A percentile compares a stretch with the other conserved stretches of the same genome.
Evolutionary conservation across 1,140 invertebrate species (phyloP).

Genomic region (Phthorimaea operculella): DNA sequence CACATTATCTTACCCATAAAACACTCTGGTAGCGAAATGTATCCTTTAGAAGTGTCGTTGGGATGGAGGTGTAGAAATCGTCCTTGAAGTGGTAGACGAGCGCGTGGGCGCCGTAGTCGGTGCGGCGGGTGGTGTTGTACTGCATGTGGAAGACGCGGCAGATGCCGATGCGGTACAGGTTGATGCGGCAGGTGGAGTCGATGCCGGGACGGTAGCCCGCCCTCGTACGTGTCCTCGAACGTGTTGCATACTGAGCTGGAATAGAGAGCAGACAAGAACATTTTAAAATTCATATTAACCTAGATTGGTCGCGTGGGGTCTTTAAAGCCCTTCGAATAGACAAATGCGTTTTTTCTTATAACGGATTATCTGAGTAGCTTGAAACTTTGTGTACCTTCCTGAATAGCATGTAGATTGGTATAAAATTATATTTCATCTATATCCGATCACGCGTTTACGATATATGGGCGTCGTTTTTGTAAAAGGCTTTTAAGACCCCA

Average conservation of each 20-base stretch:
- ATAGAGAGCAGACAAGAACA: neutral
- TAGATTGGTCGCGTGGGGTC: too few relatives aligned
- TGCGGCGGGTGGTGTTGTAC: slow-evolving; percentile 45
- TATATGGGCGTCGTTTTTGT: too few relatives aligned
- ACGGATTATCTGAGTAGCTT: too few relatives aligned
- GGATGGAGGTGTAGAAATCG: slow-evolving; percentile 63
- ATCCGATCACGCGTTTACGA: too few relatives aligned
- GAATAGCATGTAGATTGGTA: too few relatives aligned
- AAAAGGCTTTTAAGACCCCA: too few relatives aligned
- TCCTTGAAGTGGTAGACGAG: slow-evolving; percentile 56
- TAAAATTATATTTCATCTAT: too few relatives aligned
- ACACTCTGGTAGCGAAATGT: slow-evolving; percentile 73
- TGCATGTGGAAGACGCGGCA: slow-evolving; percentile 70
- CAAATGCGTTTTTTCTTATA: too few relatives aligned
- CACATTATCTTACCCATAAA: slow-evolving; percentile 69
- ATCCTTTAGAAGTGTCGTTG: slow-evolving; percentile 65
- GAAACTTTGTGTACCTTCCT: too few relatives aligned
- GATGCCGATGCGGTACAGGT: slow-evolving; percentile 72
- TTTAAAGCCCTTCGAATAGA: too few relatives aligned
- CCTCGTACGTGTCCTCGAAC: slow-evolving; percentile 60
- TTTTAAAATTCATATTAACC: too few relatives aligned
- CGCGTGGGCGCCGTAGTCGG: slow-evolving; percentile 63
- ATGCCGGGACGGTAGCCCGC: slow-evolving; percentile 69
- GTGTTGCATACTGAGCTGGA: slow-evolving; percentile 12
- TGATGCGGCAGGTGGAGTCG: slow-evolving; percentile 61